phyloP scores from a whole-genome alignment of 2,113 vertebrate species.

The Cervus canadensis region DNA sequence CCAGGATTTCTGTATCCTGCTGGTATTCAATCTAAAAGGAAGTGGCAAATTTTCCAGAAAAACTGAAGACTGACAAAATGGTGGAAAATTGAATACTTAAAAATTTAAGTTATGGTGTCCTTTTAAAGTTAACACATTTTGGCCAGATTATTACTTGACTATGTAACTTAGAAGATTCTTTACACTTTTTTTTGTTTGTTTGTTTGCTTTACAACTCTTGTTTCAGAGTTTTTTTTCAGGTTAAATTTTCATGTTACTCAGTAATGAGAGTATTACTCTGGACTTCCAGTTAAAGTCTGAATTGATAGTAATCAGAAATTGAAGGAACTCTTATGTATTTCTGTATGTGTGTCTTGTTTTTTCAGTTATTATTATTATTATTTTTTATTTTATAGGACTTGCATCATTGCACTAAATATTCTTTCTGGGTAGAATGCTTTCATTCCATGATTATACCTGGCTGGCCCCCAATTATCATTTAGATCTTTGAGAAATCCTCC shows the following conservation, averaged over 20 bases:
- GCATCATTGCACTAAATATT: neutral
- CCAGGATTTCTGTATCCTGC: neutral
- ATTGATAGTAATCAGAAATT: neutral
- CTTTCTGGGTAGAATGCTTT: neutral
- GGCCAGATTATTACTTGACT: neutral
- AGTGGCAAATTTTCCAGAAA: neutral
- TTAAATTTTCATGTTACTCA: neutral
- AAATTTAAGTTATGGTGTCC: neutral
- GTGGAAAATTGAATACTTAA: neutral
- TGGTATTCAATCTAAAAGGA: neutral
- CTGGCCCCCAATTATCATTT: neutral
- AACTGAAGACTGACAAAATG: neutral
- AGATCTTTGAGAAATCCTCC: neutral
- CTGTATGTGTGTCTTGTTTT: neutral
- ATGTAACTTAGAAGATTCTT: neutral
- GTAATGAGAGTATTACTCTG: neutral
- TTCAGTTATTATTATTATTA: neutral
- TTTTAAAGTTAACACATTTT: neutral
- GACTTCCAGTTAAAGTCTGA: neutral
- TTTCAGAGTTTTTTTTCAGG: neutral
- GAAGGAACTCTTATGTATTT: neutral
- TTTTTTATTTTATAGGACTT: conserved; percentile 12
- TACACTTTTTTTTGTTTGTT: neutral
- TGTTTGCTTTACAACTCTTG: neutral
- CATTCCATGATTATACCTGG: neutral